phyloP scores from a whole-genome alignment of 92 coral and sea anemone genomes.

The Phymanthus crucifer region DNA sequence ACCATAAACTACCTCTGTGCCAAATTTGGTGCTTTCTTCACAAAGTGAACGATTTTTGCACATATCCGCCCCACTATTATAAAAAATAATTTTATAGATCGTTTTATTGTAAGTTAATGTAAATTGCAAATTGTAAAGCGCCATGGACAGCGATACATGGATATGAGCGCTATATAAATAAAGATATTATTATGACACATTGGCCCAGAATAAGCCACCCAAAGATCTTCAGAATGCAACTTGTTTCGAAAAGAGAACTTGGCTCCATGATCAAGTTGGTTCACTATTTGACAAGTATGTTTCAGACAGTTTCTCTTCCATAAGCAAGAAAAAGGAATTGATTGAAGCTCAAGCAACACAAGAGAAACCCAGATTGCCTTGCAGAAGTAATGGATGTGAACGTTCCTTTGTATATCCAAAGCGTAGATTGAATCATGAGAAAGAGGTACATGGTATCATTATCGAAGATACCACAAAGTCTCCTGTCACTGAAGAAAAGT shows the following conservation, averaged over 20 bases:
- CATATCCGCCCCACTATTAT: too few relatives aligned
- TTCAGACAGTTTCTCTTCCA: not conserved
- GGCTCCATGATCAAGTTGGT: slow-evolving; percentile 29
- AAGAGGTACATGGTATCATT: slow-evolving; percentile 30
- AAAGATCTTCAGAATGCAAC: slow-evolving; percentile 1
- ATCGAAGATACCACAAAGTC: not conserved
- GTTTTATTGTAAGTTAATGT: too few relatives aligned
- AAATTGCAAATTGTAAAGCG: too few relatives aligned
- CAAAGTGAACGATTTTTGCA: too few relatives aligned
- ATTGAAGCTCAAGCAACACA: not conserved
- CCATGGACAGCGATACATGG: too few relatives aligned
- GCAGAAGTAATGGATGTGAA: slow-evolving; percentile 19
- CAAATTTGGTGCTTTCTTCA: too few relatives aligned
- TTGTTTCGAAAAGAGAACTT: slow-evolving; percentile 24
- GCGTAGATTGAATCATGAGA: slow-evolving; percentile 35
- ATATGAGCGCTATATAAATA: too few relatives aligned
- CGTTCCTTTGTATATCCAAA: slow-evolving; percentile 38
- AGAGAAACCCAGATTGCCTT: slow-evolving; percentile 19
- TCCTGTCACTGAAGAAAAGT: not conserved
- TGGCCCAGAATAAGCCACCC: not conserved
- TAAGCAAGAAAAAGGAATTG: not conserved
- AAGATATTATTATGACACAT: too few relatives aligned
- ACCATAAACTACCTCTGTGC: too few relatives aligned
- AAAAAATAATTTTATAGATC: too few relatives aligned
- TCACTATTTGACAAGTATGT: slow-evolving; percentile 43